Base-by-base conservation (phyloP, 2,113 vertebrate genomes). In the Thermophis baileyi region DNA sequence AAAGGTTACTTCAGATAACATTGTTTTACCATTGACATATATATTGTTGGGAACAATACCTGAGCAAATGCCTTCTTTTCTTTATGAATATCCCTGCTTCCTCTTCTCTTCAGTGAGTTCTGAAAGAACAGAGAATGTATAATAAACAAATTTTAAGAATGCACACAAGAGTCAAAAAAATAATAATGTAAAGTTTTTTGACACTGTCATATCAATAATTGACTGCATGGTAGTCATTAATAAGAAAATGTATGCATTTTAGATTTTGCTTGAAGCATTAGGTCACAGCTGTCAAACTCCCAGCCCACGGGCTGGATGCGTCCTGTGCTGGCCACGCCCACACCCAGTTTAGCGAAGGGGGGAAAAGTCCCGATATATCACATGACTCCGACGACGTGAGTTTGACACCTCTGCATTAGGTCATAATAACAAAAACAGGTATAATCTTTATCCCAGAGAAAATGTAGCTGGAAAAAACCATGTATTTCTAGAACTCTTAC, bases 51-150 rank as follows among this genome's bases (percentile, higher is more conserved):
- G 94, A 96, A 91, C 27, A 63, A 87, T 98, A 99, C 99, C 99
- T 99, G 99, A 94, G 97, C 98, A 60, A 98, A 94, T 9, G 97
- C 94, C 95, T 98, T 99, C 96, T 99, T 99, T 94, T 99, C 99
- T 97, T 99, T 99, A 96, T 99, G 98, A 0, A 97, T 96, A 97
- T 99, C 99, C 85, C 99, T 98, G 96, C 98, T 98, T 51, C 98
- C 98, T 98, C 99, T 98, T 97, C 99, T 98, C 96, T 98, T 99
- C 96, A 99, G 95, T 69, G 98, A 98, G 93, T 98, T 99, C 99
- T 99, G 98, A 57, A 97, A 98, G 35, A 12, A 97, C 89, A 97
- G 90, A 40, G 46, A 95, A 93, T 40, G 1, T 93, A 95, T 0
- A 0, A 1, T 60, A 44, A 22, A 81, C 18, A 40, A 46, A 92